Base-by-base conservation (phyloP, 2,888 invertebrate species). In the Vesta saturnalis region DNA sequence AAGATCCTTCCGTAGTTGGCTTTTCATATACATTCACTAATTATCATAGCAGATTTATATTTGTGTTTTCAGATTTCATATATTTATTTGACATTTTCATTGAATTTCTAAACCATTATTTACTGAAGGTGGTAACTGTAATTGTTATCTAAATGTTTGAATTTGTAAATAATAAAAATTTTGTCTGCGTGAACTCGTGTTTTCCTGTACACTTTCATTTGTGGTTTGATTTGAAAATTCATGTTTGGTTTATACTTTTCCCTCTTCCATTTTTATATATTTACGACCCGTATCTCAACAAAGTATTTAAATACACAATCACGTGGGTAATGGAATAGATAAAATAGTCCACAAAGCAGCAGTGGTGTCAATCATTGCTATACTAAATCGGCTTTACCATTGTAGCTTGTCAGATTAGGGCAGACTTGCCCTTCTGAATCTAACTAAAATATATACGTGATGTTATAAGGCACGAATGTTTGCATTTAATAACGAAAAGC, bases 341-440 rank as follows among this genome's bases (percentile, higher is more conserved):
- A 67, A 67, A 67, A 67, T 54, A 63, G 67, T 63, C 62, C 67
- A 67, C 57, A 60, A 22, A 62, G 67, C 58, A 62, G 54, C 77
- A 74, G 71, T 66, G 76, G 79, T 80, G 81, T 81, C 81, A 81
- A 81, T 81, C 81, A 81, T 80, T 74, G 73, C 72, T 67, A 39
- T 39, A 65, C 69, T 70, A 81, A 81, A 81, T 81, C 81, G 77
- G 77, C 79, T 80, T 80, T 76, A 72, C 76, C 76, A 79, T 79
- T 79, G 78, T 79, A 78, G 78, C 78, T 77, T 78, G 79, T 80
- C 80, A 77, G 80, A 79, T 80, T 80, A 80, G 72, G 71, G 67
- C 58, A 64, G 65, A 74, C 74, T 76, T 75, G 77, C 77, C 78
- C 79, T 78, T 75, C 73, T 72, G 74, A 60, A 70, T 23, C 65